Conservation (phyloP, 2,797 vertebrate species). For the Manis javanica region DNA sequence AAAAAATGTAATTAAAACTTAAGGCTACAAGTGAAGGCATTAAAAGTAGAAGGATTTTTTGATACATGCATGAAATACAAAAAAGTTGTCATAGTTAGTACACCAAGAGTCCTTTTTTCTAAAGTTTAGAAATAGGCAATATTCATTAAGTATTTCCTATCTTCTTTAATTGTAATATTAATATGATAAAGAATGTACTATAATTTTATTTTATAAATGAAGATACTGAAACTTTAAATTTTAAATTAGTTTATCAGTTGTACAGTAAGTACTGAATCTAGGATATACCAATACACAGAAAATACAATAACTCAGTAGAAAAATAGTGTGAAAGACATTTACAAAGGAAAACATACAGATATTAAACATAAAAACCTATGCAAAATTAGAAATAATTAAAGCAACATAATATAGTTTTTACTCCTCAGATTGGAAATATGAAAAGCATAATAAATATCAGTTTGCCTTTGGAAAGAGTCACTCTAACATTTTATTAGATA, state of each 20-base stretch:
- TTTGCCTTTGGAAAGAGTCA: not conserved
- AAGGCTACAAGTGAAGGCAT: not conserved
- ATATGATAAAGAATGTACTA: not conserved
- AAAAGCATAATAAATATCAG: not conserved
- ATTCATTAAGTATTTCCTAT: not conserved
- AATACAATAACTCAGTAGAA: not conserved
- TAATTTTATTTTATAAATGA: not conserved
- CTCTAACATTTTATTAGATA: not conserved
- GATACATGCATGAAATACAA: not conserved
- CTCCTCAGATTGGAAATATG: not conserved
- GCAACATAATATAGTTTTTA: not conserved
- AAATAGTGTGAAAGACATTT: not conserved
- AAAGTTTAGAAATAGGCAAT: not conserved
- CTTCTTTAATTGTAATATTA: not conserved
- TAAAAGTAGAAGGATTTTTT: not conserved
- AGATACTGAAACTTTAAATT: not conserved
- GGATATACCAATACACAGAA: not conserved
- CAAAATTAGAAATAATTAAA: not conserved
- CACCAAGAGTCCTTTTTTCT: not conserved
- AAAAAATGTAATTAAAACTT: not conserved
- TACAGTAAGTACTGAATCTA: not conserved
- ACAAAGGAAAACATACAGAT: not conserved
- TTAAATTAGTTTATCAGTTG: not conserved
- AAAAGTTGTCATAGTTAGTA: not conserved
- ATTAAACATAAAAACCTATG: not conserved